Evolutionary conservation across 2,888 invertebrate genomes (phyloP).

Genomic region (Eumerus sabulonum): DNA sequence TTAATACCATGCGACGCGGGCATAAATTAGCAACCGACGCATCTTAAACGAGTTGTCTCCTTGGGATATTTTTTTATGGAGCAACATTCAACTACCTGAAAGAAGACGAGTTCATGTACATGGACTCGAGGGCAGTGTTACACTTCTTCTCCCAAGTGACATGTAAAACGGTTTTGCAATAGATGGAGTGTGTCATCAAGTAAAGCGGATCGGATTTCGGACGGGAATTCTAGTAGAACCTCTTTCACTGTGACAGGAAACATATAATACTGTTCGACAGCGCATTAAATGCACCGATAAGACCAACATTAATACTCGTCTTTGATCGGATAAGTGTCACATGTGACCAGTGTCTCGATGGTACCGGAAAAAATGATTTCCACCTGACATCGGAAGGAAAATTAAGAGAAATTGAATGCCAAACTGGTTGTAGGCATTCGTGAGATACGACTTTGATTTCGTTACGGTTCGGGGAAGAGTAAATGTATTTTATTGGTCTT

Average conservation of each 20-base stretch:
- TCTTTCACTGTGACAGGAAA: slow-evolving; percentile 23
- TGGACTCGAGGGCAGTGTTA: background rate
- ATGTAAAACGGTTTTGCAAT: slow-evolving; percentile 22
- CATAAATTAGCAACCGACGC: slow-evolving; percentile 46
- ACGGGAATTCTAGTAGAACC: slow-evolving; percentile 15
- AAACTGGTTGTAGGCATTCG: slow-evolving; percentile 40
- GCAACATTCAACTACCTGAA: too few species aligned
- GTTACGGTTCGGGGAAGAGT: slow-evolving; percentile 8
- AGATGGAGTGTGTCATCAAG: too few species aligned
- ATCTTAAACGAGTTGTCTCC: slow-evolving; percentile 35
- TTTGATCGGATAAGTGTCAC: too few species aligned
- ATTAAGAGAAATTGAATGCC: slow-evolving; percentile 58
- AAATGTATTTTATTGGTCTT: slow-evolving; percentile 18
- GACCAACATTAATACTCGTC: too few species aligned
- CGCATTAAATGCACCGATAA: too few species aligned
- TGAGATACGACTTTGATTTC: slow-evolving; percentile 30
- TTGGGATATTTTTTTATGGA: slow-evolving; percentile 21
- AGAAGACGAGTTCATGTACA: background rate
- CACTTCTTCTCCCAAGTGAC: slow-evolving; percentile 13
- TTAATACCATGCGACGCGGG: slow-evolving; percentile 32
- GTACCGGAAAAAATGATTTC: slow-evolving; percentile 7
- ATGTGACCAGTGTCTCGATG: too few species aligned
- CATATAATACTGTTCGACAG: background rate
- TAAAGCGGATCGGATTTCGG: background rate
- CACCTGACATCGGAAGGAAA: slow-evolving; percentile 33